These are phyloP conservation scores for Rosalia funebris DNA, from an alignment of 2,888 invertebrate genomes.

Conservation along the genomic window DNA sequence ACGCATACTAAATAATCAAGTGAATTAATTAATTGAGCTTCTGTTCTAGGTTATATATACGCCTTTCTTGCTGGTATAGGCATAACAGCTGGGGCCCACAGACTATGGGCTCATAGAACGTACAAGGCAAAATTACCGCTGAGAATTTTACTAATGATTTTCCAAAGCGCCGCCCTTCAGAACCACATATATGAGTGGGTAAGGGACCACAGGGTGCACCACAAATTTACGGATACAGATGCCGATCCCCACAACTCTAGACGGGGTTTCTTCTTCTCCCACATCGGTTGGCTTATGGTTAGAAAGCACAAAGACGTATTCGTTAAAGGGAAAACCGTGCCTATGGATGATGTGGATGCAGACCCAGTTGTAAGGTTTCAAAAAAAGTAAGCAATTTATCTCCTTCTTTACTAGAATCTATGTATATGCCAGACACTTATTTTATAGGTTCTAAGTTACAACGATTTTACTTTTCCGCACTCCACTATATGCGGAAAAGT, in stretches of 20 bases:
- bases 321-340: constrained; percentile 80
- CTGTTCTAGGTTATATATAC: no score
- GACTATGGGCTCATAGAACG: constrained; percentile 91
- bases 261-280: constrained; percentile 91
- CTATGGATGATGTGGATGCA: constrained; percentile 84
- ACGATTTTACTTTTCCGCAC: no score
- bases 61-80: constrained; percentile 64
- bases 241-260: constrained; percentile 88
- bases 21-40: no score
- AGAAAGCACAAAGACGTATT: constrained; percentile 90
- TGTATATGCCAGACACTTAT: no score
- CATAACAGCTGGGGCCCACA: constrained; percentile 92
- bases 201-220: constrained; percentile 81
- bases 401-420: no score
- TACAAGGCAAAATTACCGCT: constrained; percentile 92
- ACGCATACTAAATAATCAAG: no score
- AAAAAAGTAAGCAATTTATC: constrained; percentile 79
- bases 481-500: no score
- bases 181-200: constrained; percentile 91
- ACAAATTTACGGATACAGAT: constrained; percentile 86
- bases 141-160: constrained; percentile 78
- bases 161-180: constrained; percentile 89
- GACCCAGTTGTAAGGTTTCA: constrained; percentile 89
- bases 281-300: constrained; percentile 91
- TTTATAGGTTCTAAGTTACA: no score